phyloP scores from a whole-genome alignment of 30 jellyfish, hydroid and myxozoan species.

The Cassiopea xamachana region DNA sequence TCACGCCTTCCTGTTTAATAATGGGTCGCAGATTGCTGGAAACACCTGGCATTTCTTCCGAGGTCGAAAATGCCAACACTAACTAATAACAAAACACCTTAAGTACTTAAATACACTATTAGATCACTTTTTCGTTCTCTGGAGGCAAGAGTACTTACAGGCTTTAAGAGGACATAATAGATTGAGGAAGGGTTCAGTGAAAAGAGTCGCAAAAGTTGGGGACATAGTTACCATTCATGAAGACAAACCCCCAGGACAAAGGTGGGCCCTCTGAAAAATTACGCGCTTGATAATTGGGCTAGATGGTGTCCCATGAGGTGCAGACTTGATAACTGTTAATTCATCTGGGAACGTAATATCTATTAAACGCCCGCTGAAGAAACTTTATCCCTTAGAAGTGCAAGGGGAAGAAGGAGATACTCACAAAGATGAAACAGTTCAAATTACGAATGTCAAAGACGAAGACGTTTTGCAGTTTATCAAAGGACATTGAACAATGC shows the following conservation, averaged over 20 bases:
- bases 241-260: conserved; percentile 10
- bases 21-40: conserved; percentile 4
- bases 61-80: neutral
- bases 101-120: neutral
- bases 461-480: neutral
- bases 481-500: neutral
- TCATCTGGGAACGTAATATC: neutral
- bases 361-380: neutral
- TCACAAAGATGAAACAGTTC: neutral
- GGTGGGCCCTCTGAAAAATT: neutral
- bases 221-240: conserved; percentile 6
- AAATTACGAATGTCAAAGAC: neutral
- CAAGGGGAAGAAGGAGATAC: neutral
- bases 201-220: neutral
- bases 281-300: neutral
- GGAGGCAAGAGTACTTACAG: conserved; percentile 18
- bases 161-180: neutral
- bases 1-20: conserved; percentile 9
- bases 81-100: neutral
- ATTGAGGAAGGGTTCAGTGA: neutral
- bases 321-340: neutral
- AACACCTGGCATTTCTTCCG: neutral
- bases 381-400: neutral
- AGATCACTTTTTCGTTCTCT: neutral
- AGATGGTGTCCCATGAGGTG: neutral